Conservation (phyloP, 2,797 vertebrate species). For the Iguana delicatissima region DNA sequence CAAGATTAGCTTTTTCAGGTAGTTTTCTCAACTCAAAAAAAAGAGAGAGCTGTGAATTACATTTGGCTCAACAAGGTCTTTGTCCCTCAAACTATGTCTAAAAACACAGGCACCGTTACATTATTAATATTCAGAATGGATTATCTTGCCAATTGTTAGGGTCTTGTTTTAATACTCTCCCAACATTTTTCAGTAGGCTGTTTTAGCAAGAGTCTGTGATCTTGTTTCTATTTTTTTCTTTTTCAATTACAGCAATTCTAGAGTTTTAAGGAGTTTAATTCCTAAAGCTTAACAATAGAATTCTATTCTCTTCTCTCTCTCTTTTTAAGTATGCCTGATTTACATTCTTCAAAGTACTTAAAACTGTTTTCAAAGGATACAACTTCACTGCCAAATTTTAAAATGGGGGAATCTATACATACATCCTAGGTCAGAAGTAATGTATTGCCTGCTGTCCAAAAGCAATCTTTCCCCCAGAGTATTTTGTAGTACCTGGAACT, state of each 20-base stretch:
- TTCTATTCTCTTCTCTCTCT: constrained; percentile 28
- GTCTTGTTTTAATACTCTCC: constrained; percentile 29
- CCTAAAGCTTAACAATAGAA: constrained; percentile 31
- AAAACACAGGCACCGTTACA: neutral
- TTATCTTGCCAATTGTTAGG: neutral
- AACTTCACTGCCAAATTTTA: constrained; percentile 59
- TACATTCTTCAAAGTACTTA: constrained; percentile 38
- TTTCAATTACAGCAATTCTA: constrained; percentile 27
- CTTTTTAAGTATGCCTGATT: constrained; percentile 34
- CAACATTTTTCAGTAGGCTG: neutral
- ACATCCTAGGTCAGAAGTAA: neutral
- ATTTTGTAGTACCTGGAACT: too few species aligned
- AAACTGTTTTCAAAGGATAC: constrained; percentile 48
- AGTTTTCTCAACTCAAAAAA: neutral
- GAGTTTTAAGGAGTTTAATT: constrained; percentile 45
- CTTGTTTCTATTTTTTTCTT: constrained; percentile 5
- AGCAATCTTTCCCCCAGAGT: too few species aligned
- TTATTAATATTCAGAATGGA: neutral
- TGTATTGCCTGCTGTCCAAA: too few species aligned
- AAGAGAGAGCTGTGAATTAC: neutral
- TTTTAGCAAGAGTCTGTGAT: constrained; percentile 33
- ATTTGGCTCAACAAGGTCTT: neutral
- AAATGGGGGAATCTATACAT: neutral
- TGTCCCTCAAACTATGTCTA: neutral
- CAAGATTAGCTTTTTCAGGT: neutral